These are phyloP conservation scores for Sporophila hypoxantha DNA, from an alignment of 2,113 vertebrate genomes.

Conservation along the genomic window DNA sequence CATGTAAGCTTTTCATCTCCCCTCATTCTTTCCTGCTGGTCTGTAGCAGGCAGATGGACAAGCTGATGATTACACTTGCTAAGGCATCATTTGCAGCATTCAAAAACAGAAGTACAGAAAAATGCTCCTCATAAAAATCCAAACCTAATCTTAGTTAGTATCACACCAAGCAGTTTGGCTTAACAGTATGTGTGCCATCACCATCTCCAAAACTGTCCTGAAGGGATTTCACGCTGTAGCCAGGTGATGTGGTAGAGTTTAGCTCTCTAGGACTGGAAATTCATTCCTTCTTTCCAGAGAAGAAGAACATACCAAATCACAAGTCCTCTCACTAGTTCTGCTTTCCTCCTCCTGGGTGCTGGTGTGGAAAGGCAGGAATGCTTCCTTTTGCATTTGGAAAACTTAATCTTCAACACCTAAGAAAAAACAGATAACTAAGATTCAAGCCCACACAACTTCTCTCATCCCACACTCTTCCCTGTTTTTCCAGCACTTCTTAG, in stretches of 20 bases:
- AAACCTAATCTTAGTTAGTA: not conserved
- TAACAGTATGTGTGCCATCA: not conserved
- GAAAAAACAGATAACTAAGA: slow-evolving; percentile 13
- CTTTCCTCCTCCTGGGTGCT: not conserved
- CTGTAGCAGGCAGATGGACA: not conserved
- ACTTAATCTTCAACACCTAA: not conserved
- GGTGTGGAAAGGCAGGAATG: not conserved
- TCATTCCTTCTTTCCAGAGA: not conserved
- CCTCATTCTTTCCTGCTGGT: not conserved
- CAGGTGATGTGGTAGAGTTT: not conserved
- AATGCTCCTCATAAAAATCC: not conserved
- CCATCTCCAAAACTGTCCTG: not conserved
- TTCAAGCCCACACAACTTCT: slow-evolving; percentile 29
- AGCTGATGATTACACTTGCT: not conserved
- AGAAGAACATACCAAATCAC: not conserved
- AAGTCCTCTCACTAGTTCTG: not conserved
- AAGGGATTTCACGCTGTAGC: not conserved
- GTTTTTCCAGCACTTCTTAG: not conserved
- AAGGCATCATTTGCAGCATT: not conserved
- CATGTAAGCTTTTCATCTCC: not conserved
- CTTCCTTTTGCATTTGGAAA: slow-evolving; percentile 5
- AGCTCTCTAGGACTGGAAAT: not conserved
- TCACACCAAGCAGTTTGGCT: not conserved
- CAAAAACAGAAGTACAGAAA: not conserved
- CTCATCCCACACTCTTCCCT: slow-evolving; percentile 29